Percentiles rank a stretch among this genome's conserved stretches.
Conservation (phyloP, 2,797 vertebrate genomes). For the Smutsia temminckii region DNA sequence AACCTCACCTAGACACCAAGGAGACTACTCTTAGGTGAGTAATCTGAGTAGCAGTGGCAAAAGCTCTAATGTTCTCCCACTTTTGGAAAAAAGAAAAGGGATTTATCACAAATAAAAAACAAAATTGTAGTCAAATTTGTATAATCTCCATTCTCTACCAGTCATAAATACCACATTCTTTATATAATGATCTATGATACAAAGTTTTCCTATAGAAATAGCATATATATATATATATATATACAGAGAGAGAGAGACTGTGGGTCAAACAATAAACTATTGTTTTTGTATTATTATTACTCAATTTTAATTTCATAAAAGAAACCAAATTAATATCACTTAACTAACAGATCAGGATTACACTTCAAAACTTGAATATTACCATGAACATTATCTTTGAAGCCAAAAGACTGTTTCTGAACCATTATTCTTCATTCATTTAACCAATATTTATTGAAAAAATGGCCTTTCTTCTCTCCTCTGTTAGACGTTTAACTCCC, state of each 20-base stretch:
- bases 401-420: background rate
- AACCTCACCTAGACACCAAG: background rate
- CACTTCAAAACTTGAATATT: background rate
- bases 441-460: constrained; percentile 2
- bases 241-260: no score
- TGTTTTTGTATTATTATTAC: background rate
- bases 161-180: background rate
- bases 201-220: background rate
- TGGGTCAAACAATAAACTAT: background rate
- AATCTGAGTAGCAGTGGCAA: background rate
- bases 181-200: background rate
- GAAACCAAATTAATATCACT: background rate
- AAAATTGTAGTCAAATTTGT: background rate
- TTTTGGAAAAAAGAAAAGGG: background rate
- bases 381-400: background rate
- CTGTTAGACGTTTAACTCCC: background rate
- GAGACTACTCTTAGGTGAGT: background rate
- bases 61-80: background rate
- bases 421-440: background rate
- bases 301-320: background rate
- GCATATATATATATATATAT: background rate
- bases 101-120: background rate
- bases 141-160: background rate
- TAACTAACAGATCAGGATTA: background rate
- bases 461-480: background rate